A percentile compares a stretch with the other conserved stretches of the same genome.
These are phyloP conservation scores for Hyphantria cunea DNA, from an alignment of 1,140 invertebrate genomes.

Conservation along the genomic window DNA sequence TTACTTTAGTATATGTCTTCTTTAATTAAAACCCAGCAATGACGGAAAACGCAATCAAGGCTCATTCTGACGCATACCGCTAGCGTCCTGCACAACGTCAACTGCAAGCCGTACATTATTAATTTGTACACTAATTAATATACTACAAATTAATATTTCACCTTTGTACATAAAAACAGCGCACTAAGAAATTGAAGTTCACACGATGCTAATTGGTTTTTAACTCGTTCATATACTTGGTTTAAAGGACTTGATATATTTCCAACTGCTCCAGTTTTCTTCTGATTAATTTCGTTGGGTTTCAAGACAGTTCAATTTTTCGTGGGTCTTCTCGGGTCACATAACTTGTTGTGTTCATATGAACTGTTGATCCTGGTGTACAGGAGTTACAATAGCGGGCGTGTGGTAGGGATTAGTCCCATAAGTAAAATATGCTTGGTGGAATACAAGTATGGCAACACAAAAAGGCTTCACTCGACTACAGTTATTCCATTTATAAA, in stretches of 20 bases:
- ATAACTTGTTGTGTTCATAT: too few species aligned
- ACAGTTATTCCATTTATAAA: slow-evolving; percentile 22
- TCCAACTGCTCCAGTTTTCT: too few species aligned
- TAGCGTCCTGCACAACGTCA: slow-evolving; percentile 54
- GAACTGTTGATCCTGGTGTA: too few species aligned
- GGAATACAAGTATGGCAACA: slow-evolving; percentile 6
- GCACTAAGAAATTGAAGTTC: slow-evolving; percentile 26
- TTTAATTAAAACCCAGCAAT: slow-evolving; percentile 62
- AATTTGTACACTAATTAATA: slow-evolving; percentile 75
- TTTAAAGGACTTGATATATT: too few species aligned
- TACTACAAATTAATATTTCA: slow-evolving; percentile 47
- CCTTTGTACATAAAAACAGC: slow-evolving; percentile 40
- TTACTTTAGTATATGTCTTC: slow-evolving; percentile 54
- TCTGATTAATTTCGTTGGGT: too few species aligned
- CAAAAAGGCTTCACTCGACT: slow-evolving; percentile 22
- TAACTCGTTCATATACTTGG: slow-evolving; percentile 31
- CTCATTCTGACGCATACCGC: slow-evolving; percentile 32
- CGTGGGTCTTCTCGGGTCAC: too few species aligned
- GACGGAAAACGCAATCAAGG: slow-evolving; percentile 47
- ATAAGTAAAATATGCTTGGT: slow-evolving; percentile 28
- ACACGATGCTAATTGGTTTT: slow-evolving; percentile 30
- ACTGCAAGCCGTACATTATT: slow-evolving; percentile 70
- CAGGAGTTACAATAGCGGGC: too few species aligned
- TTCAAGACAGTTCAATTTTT: too few species aligned
- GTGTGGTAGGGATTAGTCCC: too few species aligned